Evolutionary conservation across 2,113 vertebrate species (phyloP), one percentile per base, ranked within the genome.

Genomic region (Seriola aureovittata): DNA sequence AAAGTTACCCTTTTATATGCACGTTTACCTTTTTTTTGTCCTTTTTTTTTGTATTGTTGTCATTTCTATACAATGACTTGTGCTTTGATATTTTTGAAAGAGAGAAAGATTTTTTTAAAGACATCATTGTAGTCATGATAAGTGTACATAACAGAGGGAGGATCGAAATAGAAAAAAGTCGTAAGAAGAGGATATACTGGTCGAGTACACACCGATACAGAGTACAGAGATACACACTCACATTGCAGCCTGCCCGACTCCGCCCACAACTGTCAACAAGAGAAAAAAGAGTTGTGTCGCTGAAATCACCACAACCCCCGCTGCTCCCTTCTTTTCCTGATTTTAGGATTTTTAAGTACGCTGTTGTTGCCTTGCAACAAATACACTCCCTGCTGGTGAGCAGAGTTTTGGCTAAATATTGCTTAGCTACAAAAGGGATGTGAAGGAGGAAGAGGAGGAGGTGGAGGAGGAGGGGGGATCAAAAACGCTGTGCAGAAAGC

Each of bases 11-110:
- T 92, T 94, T 86, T 89, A 92, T 80, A 93, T 86, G 92, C 80
- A 91, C 86, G 77, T 90, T 92, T 81, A 87, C 78, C 71, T 89
- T 90, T 90, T 91, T 81, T 85, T 81, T 70, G 78, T 66, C 67
- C 69, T 81, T 86, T 85, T 80, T 81, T 85, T 82, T 82, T 86
- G 36, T 85, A 83, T 77, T 46, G 82, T 82, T 57, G 88, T 92
- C 89, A 91, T 93, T 89, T 89, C 71, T 89, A 92, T 92, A 94
- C 92, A 94, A 93, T 93, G 91, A 94, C 91, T 95, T 96, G 94
- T 95, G 95, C 94, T 96, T 94, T 93, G 91, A 95, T 94, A 94
- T 91, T 92, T 92, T 92, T 57, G 86, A 87, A 85, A 91, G 81
- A 93, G 84, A 88, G 64, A 88, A 52, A 89, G 48, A 75, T 58